These are phyloP conservation scores for Melanotaenia trifasciata DNA, from an alignment of 2,797 vertebrate genomes.

Conservation along the genomic window DNA sequence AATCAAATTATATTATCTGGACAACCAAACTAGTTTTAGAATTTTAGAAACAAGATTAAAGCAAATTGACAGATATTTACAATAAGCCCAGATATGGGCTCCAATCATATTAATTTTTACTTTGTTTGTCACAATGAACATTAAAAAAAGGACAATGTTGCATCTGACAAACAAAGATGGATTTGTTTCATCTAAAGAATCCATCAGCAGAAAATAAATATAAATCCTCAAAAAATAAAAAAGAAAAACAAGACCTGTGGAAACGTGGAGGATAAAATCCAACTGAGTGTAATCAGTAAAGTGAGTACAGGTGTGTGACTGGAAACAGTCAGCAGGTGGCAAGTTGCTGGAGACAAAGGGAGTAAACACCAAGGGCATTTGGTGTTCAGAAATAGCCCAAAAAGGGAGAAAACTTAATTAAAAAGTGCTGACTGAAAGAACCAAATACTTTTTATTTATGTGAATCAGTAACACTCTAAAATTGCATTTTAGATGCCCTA, in stretches of 20 bases:
- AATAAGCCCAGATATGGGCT: no score
- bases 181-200: no score
- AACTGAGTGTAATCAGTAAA: constrained; percentile 10
- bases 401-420: background rate
- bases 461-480: background rate
- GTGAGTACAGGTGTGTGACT: constrained; percentile 8
- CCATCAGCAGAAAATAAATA: no score
- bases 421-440: background rate
- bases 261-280: constrained; percentile 13
- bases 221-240: no score
- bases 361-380: background rate
- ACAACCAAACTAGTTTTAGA: no score
- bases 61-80: no score
- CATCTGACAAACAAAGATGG: background rate
- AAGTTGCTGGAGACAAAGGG: background rate
- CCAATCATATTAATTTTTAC: no score
- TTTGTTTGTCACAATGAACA: no score
- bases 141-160: no score
- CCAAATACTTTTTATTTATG: background rate
- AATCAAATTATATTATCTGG: no score
- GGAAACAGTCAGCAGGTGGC: constrained; percentile 1
- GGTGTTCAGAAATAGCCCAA: background rate
- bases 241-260: background rate
- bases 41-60: no score
- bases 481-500: background rate